These are phyloP conservation scores for Anoplophora glabripennis DNA, from an alignment of 1,140 invertebrate species.

Conservation along the genomic window DNA sequence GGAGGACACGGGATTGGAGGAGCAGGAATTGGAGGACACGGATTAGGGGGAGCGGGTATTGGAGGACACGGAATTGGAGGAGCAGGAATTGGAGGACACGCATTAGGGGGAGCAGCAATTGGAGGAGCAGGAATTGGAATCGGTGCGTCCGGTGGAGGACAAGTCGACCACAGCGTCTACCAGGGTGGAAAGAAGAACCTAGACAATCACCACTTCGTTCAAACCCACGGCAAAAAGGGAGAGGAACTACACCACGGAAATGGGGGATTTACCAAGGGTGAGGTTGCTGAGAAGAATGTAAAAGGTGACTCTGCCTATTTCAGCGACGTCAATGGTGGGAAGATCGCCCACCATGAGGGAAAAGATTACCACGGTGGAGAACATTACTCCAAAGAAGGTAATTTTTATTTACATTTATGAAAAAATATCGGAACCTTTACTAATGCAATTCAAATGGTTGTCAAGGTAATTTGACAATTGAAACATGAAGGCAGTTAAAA, in stretches of 20 bases:
- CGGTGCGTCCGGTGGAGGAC: slow-evolving; percentile 44
- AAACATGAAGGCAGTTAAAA: no score
- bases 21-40: no score
- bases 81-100: no score
- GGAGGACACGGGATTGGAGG: no score
- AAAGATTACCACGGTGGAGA: slow-evolving; percentile 54
- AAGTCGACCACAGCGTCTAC: slow-evolving; percentile 54
- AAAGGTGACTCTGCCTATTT: slow-evolving; percentile 56
- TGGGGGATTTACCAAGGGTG: slow-evolving; percentile 53
- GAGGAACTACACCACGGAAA: slow-evolving; percentile 52
- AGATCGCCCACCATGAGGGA: slow-evolving; percentile 55
- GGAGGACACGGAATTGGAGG: no score
- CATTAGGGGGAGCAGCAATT: no score
- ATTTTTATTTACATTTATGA: no score
- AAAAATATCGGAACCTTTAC: no score
- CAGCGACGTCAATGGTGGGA: slow-evolving; percentile 54
- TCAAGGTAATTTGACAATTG: no score
- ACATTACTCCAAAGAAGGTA: slow-evolving; percentile 55
- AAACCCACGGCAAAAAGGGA: slow-evolving; percentile 53
- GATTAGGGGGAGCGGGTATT: no score
- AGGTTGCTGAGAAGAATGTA: slow-evolving; percentile 50
- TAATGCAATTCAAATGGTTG: no score
- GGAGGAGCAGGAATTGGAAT: background rate
- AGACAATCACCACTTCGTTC: slow-evolving; percentile 52
- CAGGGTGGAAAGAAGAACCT: slow-evolving; percentile 54